These are phyloP conservation scores for Erebia epiphron DNA, from an alignment of 2,888 invertebrate genomes.

Conservation along the genomic window DNA sequence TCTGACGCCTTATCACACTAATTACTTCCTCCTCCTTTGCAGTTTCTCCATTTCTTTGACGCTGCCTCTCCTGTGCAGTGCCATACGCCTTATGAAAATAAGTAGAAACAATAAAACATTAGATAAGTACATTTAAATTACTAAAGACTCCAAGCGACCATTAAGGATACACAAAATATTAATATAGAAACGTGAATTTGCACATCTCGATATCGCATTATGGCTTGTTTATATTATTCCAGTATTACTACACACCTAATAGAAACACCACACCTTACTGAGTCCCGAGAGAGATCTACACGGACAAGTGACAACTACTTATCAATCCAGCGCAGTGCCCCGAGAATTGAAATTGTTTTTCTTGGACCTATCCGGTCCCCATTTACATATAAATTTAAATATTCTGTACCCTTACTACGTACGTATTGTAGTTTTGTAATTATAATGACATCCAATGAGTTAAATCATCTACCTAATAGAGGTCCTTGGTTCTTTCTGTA, in stretches of 20 bases:
- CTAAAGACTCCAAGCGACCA: neutral
- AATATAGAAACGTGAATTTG: constrained; percentile 33
- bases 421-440: no score
- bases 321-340: no score
- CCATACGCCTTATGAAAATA: neutral
- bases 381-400: no score
- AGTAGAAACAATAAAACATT: constrained; percentile 30
- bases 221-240: neutral
- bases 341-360: neutral
- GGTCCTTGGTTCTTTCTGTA: no score
- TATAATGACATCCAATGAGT: no score
- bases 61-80: neutral
- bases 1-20: no score
- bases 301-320: no score
- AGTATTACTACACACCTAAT: neutral
- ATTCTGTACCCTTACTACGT: no score
- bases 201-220: constrained; percentile 36
- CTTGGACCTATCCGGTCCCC: neutral
- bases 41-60: no score
- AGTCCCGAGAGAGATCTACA: neutral
- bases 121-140: neutral
- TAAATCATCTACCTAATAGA: no score
- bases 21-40: no score
- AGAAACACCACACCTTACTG: neutral
- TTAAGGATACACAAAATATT: constrained; percentile 14